These are phyloP conservation scores for Selene dorsalis DNA, from an alignment of 2,797 vertebrate species.

Conservation along the genomic window DNA sequence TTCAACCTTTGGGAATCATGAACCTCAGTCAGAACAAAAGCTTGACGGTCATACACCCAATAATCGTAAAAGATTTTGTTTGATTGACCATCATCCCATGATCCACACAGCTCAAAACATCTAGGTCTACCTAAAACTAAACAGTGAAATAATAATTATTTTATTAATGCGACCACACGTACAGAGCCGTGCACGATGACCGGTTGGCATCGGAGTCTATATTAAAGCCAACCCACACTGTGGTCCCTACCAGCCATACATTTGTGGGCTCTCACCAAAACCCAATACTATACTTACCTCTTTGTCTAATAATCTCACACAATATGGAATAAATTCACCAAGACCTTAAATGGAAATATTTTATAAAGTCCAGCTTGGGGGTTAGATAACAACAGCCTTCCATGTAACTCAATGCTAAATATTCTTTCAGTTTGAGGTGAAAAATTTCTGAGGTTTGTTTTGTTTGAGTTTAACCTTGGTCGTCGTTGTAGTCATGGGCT, in stretches of 20 bases:
- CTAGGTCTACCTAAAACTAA: background rate
- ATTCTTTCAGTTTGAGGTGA: constrained; percentile 69
- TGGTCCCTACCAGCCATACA: background rate
- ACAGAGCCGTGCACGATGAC: background rate
- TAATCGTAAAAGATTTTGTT: background rate
- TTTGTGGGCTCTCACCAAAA: constrained; percentile 40
- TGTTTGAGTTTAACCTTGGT: constrained; percentile 77
- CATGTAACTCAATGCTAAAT: constrained; percentile 79
- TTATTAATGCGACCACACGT: constrained; percentile 7
- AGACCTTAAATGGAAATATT: constrained; percentile 85
- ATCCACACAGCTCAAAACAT: background rate
- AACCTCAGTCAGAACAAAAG: background rate
- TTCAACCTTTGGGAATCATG: background rate
- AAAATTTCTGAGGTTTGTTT: constrained; percentile 84
- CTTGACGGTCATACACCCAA: background rate
- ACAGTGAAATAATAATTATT: constrained; percentile 3
- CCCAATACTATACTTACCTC: constrained; percentile 57
- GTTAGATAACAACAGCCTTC: constrained; percentile 77
- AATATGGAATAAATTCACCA: constrained; percentile 77
- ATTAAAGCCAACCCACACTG: constrained; percentile 29
- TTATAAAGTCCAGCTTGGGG: constrained; percentile 73
- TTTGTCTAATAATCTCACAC: constrained; percentile 55
- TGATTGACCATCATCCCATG: background rate
- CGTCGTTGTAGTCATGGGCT: constrained; percentile 74
- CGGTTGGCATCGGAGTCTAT: constrained; percentile 7